Conservation (phyloP, 37 sponge, comb jelly and placozoan genomes). For the Spongia lamella region DNA sequence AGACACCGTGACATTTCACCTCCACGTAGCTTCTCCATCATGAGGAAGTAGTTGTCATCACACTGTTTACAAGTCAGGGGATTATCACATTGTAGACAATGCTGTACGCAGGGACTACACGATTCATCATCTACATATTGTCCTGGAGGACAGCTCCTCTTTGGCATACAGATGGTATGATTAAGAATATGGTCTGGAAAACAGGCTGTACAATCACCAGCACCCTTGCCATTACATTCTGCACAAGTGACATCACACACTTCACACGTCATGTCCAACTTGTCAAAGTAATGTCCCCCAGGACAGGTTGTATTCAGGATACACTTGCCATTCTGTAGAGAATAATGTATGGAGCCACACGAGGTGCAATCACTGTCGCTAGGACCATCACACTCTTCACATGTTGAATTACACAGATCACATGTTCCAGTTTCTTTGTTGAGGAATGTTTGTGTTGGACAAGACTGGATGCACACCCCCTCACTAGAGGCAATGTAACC, state of each 20-base stretch:
- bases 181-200: not conserved
- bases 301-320: slow-evolving; percentile 26
- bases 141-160: slow-evolving; percentile 8
- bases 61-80: not conserved
- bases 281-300: slow-evolving; percentile 32
- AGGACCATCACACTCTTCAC: slow-evolving; percentile 57
- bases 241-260: slow-evolving; percentile 55
- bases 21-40: too few species aligned
- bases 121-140: slow-evolving; percentile 27
- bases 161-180: not conserved
- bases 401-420: slow-evolving; percentile 51
- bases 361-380: slow-evolving; percentile 25
- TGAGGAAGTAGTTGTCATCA: too few species aligned
- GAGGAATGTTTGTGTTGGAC: slow-evolving; percentile 27
- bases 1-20: too few species aligned
- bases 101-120: not conserved
- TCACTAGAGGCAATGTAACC: slow-evolving; percentile 1
- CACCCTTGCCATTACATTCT: slow-evolving; percentile 44
- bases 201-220: slow-evolving; percentile 42
- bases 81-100: not conserved
- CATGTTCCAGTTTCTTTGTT: slow-evolving; percentile 18
- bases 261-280: slow-evolving; percentile 34
- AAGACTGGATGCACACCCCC: slow-evolving; percentile 31
- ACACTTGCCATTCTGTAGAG: slow-evolving; percentile 28
- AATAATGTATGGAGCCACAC: slow-evolving; percentile 34